These are phyloP conservation scores for Cephalophus harveyi DNA, from an alignment of 2,113 vertebrate genomes.

Conservation along the genomic window DNA sequence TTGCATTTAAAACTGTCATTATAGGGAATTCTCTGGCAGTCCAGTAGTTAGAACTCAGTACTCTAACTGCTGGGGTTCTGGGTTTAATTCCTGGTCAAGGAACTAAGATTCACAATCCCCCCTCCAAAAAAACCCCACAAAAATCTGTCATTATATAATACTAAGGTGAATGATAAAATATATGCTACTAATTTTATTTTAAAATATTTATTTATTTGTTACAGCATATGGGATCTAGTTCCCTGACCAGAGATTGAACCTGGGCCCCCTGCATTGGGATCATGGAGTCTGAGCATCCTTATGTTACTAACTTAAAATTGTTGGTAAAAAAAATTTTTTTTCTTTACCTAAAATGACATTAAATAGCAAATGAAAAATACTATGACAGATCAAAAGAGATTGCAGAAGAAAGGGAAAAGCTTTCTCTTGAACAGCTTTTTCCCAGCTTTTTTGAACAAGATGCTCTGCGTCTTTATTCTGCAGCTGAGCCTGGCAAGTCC, in stretches of 20 bases:
- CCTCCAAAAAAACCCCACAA: too few relatives aligned
- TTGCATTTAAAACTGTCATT: neutral
- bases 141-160: neutral
- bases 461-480: neutral
- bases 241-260: neutral
- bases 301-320: neutral
- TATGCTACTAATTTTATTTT: neutral
- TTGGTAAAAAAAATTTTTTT: neutral
- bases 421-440: neutral
- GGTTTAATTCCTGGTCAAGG: neutral
- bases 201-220: neutral
- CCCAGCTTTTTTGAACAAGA: neutral
- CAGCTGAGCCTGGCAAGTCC: neutral
- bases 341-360: neutral
- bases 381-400: neutral
- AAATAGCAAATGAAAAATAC: neutral
- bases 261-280: neutral
- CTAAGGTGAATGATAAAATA: neutral
- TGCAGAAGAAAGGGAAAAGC: neutral
- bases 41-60: neutral
- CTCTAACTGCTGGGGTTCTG: neutral
- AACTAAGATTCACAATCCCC: neutral
- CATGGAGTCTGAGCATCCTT: neutral
- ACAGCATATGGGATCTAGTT: neutral
- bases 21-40: neutral